These are phyloP conservation scores for Drosophila mercatorum DNA, from an alignment of 2,888 invertebrate species.

Conservation along the genomic window DNA sequence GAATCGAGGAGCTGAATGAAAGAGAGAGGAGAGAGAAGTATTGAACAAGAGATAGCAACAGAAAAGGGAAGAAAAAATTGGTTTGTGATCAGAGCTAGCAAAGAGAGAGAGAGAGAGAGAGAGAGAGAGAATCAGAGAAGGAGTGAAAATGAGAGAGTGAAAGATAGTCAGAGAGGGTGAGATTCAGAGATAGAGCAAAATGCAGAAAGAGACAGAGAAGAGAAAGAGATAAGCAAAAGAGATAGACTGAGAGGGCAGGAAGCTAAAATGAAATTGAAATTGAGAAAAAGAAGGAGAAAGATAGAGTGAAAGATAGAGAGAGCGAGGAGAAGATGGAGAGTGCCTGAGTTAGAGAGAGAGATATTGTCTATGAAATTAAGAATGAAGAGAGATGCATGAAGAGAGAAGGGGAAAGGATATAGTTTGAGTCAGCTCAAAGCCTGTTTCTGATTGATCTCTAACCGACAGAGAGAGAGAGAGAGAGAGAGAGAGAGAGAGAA, in stretches of 20 bases:
- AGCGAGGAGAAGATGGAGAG: background rate
- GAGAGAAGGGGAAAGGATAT: background rate
- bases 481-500: background rate
- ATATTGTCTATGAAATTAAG: background rate
- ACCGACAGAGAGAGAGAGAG: background rate
- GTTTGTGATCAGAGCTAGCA: too few species aligned
- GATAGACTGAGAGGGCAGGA: background rate
- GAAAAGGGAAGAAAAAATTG: background rate
- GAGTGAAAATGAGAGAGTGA: background rate
- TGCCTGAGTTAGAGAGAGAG: background rate
- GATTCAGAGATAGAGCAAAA: background rate
- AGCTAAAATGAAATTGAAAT: background rate
- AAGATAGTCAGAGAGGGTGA: background rate
- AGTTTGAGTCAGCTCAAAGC: background rate
- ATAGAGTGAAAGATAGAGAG: background rate
- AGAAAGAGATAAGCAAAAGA: background rate
- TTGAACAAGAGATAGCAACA: too few species aligned
- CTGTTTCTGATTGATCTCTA: background rate
- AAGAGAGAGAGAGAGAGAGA: background rate
- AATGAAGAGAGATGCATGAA: background rate
- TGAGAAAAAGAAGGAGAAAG: background rate
- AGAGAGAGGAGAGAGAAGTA: background rate
- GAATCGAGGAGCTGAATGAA: background rate
- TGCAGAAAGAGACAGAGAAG: background rate
- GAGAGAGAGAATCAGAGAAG: background rate